phyloP scores from a whole-genome alignment of 2,113 vertebrate species.

The Sclerurus mexicanus region DNA sequence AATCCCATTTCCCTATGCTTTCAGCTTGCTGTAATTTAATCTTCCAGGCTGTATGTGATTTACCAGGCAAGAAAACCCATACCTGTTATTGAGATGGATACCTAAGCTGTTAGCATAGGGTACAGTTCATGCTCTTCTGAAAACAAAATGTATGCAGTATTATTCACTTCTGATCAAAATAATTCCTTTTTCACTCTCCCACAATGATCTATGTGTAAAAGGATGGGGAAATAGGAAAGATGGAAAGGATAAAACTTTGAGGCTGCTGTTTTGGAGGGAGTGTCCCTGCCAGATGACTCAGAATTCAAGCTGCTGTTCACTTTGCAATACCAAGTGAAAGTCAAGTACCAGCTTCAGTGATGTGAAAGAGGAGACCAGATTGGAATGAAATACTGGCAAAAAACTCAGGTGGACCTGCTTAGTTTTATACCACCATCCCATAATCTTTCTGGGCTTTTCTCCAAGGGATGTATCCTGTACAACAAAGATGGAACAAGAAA shows the following conservation, averaged over 20 bases:
- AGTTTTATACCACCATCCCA: not conserved
- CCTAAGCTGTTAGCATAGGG: not conserved
- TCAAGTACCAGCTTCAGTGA: not conserved
- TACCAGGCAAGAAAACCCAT: not conserved
- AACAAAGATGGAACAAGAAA: not conserved
- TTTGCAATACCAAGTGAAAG: constrained; percentile 29
- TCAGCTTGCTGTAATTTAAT: not conserved
- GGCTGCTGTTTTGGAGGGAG: not conserved
- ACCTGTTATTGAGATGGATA: not conserved
- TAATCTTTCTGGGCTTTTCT: not conserved
- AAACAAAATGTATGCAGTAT: not conserved
- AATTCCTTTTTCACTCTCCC: not conserved
- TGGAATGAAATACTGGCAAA: not conserved
- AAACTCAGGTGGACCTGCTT: not conserved
- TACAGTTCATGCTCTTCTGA: not conserved
- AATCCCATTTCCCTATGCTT: not conserved
- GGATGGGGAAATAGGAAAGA: not conserved
- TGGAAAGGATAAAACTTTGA: not conserved
- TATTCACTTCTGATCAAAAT: not conserved
- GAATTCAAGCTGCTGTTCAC: constrained; percentile 11
- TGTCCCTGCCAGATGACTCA: not conserved
- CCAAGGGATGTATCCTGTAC: not conserved
- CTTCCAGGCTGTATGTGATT: not conserved
- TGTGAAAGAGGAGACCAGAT: not conserved
- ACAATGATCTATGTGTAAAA: not conserved